phyloP scores from a whole-genome alignment of 1,140 invertebrate genomes.

The Drosophila littoralis region DNA sequence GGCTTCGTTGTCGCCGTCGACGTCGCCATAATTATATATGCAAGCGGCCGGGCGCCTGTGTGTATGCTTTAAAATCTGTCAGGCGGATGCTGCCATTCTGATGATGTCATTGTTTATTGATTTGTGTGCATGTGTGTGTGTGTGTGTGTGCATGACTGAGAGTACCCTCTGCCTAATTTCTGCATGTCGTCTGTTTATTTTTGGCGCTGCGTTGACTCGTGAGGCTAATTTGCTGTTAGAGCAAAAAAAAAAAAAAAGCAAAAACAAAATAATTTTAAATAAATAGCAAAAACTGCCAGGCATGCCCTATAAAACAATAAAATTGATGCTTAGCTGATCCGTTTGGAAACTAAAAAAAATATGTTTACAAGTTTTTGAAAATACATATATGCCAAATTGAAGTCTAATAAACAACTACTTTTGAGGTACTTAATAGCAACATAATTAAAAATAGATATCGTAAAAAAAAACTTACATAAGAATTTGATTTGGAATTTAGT shows the following conservation, averaged over 20 bases:
- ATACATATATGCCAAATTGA: too few relatives aligned
- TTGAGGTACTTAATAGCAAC: too few relatives aligned
- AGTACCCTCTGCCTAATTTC: constrained; percentile 39
- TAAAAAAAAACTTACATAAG: too few relatives aligned
- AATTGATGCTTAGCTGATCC: not conserved
- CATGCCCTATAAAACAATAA: not conserved
- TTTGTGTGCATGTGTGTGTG: constrained; percentile 49
- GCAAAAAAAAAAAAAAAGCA: constrained; percentile 5
- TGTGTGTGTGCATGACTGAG: constrained; percentile 8
- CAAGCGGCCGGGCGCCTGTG: constrained; percentile 52
- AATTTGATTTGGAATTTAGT: too few relatives aligned
- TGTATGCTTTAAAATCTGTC: constrained; percentile 61
- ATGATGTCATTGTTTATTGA: constrained; percentile 80
- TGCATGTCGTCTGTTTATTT: constrained; percentile 62
- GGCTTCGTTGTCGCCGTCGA: constrained; percentile 36
- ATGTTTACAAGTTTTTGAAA: not conserved
- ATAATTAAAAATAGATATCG: too few relatives aligned
- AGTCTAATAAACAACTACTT: too few relatives aligned
- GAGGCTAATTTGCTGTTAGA: constrained; percentile 55
- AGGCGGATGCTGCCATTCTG: constrained; percentile 58
- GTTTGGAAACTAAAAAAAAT: too few relatives aligned
- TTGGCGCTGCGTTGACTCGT: constrained; percentile 51
- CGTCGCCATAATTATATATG: constrained; percentile 77
- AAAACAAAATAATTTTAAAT: not conserved
- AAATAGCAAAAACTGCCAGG: not conserved